Conservation (phyloP, 2,797 vertebrate species). For the Iguana delicatissima region DNA sequence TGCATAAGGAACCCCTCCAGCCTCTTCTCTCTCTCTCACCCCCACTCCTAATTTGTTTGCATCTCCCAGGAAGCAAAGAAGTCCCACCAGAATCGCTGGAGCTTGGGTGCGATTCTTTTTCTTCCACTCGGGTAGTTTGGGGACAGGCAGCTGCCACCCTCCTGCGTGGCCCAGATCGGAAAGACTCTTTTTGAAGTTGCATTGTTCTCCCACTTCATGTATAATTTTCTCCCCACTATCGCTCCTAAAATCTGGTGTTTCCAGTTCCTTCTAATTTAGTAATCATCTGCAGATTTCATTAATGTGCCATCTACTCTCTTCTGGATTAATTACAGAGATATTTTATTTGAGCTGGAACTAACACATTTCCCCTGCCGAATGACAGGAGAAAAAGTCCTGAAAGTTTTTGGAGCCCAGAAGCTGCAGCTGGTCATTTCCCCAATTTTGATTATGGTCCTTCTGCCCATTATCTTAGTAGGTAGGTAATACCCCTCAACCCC, state of each 20-base stretch:
- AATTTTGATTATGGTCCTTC: background rate
- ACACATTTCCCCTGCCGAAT: background rate
- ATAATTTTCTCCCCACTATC: constrained; percentile 25
- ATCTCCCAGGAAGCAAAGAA: background rate
- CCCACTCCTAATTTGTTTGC: background rate
- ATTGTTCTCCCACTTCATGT: background rate
- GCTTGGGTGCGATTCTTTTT: background rate
- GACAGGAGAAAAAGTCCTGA: constrained; percentile 13
- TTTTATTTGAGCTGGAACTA: constrained; percentile 38
- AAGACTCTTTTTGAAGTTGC: background rate
- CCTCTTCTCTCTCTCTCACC: background rate
- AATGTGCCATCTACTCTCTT: background rate
- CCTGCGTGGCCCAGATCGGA: rapidly evolving
- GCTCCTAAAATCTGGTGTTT: constrained; percentile 27
- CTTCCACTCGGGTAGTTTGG: constrained; percentile 4
- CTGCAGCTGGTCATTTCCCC: background rate
- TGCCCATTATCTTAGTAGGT: no score
- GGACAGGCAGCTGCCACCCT: constrained; percentile 15
- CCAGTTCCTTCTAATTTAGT: constrained; percentile 21
- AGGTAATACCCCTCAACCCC: background rate
- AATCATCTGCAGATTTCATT: constrained; percentile 52
- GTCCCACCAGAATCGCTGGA: background rate
- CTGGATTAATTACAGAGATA: constrained; percentile 51
- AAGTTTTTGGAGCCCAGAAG: constrained; percentile 10
- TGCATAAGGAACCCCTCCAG: background rate